Evolutionary conservation across 2,797 vertebrate genomes (phyloP), one percentile per base, ranked within the genome.

Genomic region (Uromys caudimaculatus): DNA sequence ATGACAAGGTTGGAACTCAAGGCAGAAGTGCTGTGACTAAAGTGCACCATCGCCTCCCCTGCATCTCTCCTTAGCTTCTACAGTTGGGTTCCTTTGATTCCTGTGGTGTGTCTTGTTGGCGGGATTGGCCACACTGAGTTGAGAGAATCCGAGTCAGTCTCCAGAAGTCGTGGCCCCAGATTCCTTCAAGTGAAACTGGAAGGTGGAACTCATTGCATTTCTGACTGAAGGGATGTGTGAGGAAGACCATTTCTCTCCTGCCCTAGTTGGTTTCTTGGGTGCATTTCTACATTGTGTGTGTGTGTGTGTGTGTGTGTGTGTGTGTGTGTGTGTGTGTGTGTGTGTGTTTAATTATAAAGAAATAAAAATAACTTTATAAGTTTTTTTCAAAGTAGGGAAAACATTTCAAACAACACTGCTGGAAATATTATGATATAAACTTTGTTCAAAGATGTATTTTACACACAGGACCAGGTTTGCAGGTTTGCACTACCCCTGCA

Each of bases 291-390:
- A 75, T 84, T 84, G 73, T 5, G 41, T 44, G 44, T 44, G 44
- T 44, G n/a, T n/a, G n/a, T n/a, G n/a, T n/a, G n/a, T n/a, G n/a
- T n/a, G n/a, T n/a, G n/a, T n/a, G n/a, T n/a, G n/a, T n/a, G n/a
- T n/a, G n/a, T n/a, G n/a, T n/a, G n/a, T n/a, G n/a, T n/a, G n/a
- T n/a, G n/a, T n/a, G n/a, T n/a, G n/a, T n/a, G n/a, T n/a, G n/a
- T n/a, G n/a, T n/a, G n/a, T n/a, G n/a, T n/a, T n/a, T n/a, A n/a
- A n/a, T n/a, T n/a, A 78, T 54, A 88, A 94, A 81, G 32, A 88
- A 92, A 89, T 79, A 69, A 93, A 96, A 96, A 84, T 3, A 35
- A 90, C 29, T 64, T 90, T 78, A 76, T 17, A 73, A 21, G 90
- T 62, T 62, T 21, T 85, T 44, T 19, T 50, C 32, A 79, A 92